Percentiles rank a stretch among this genome's conserved stretches.
These are phyloP conservation scores for Cantharis flavilabris DNA, from an alignment of 2,888 invertebrate species.

Conservation along the genomic window DNA sequence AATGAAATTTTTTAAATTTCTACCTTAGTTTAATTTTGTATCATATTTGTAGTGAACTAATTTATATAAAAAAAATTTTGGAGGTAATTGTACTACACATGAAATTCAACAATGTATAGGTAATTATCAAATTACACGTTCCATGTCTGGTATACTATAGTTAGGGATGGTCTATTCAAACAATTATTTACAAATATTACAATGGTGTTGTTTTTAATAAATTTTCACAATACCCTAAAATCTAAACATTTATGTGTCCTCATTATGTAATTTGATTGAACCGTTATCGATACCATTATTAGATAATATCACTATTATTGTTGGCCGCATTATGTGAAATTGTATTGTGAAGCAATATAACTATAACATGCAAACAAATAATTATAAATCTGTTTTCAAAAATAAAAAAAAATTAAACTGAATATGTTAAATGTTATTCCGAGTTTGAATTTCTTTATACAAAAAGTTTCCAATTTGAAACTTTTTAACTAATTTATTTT, in stretches of 20 bases:
- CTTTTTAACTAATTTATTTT: neutral
- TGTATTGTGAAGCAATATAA: neutral
- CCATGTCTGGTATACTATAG: too few relatives aligned
- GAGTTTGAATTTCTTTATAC: neutral
- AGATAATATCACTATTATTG: neutral
- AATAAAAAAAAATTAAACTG: neutral
- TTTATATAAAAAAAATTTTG: too few relatives aligned
- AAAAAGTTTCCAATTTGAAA: neutral
- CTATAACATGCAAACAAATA: neutral
- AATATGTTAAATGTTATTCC: neutral
- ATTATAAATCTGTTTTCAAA: neutral
- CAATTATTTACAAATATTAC: neutral
- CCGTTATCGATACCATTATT: constrained; percentile 1
- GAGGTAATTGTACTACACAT: too few relatives aligned
- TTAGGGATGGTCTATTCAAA: neutral
- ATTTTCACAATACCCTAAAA: neutral
- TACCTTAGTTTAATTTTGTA: too few relatives aligned
- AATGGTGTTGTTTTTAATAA: neutral
- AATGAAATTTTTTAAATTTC: too few relatives aligned
- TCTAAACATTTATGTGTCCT: neutral
- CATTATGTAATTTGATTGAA: neutral
- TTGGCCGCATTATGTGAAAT: neutral
- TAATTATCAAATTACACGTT: too few relatives aligned
- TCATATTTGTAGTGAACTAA: too few relatives aligned
- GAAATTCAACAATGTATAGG: too few relatives aligned